Evolutionary conservation across 2,113 vertebrate genomes (phyloP).

Genomic region (Tonatia bakeri): DNA sequence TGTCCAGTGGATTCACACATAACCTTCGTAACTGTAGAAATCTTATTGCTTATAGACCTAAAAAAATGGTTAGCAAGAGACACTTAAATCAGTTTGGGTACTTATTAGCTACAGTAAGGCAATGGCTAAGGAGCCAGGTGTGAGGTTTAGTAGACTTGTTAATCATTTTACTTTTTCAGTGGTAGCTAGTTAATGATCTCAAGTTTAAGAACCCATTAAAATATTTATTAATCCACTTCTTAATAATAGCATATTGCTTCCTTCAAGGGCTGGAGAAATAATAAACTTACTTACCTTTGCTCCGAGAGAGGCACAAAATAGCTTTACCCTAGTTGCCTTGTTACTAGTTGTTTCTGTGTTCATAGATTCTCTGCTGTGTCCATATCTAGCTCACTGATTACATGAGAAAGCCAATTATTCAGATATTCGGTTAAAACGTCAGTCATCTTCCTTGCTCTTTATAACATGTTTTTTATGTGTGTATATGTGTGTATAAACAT

Average conservation of each 20-base stretch:
- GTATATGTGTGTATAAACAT: neutral
- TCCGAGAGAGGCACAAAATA: constrained; percentile 26
- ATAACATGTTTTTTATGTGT: neutral
- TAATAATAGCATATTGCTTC: constrained; percentile 30
- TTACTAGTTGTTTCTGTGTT: neutral
- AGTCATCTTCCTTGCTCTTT: neutral
- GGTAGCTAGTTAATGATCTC: constrained; percentile 30
- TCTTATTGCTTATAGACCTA: neutral
- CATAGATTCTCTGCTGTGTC: neutral
- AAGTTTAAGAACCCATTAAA: constrained; percentile 37
- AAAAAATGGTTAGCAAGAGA: constrained; percentile 1
- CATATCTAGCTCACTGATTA: constrained; percentile 9
- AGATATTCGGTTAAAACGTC: neutral
- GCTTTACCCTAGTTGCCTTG: neutral
- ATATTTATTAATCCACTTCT: constrained; percentile 22
- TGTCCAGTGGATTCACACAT: neutral
- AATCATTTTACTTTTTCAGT: constrained; percentile 8
- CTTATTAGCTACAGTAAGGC: neutral
- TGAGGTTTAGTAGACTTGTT: neutral
- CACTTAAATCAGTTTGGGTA: neutral
- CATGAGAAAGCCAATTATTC: neutral
- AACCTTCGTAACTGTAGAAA: neutral
- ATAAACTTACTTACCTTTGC: neutral
- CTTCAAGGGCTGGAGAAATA: neutral
- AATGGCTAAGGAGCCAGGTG: neutral